Conservation (phyloP, 2,797 vertebrate genomes). For the Ara ararauna region DNA sequence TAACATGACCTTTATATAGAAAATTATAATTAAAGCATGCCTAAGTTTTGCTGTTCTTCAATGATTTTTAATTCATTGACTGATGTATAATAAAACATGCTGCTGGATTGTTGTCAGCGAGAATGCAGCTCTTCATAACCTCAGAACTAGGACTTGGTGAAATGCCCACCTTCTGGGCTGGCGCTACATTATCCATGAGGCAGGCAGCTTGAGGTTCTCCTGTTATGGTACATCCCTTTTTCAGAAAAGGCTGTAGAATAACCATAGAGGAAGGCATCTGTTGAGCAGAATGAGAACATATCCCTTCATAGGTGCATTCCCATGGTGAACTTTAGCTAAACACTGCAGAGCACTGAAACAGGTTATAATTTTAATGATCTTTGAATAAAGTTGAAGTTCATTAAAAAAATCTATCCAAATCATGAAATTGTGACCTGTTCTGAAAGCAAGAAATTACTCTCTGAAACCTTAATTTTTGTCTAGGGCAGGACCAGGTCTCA, state of each 20-base stretch:
- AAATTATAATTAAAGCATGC: background rate
- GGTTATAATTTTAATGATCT: background rate
- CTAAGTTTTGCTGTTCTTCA: background rate
- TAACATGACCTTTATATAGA: background rate
- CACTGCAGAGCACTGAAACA: background rate
- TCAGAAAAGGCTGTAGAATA: background rate
- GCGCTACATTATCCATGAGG: rapidly evolving
- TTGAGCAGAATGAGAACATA: background rate
- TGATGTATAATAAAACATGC: background rate
- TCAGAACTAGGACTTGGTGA: background rate
- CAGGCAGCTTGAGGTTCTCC: background rate
- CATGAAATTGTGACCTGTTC: background rate
- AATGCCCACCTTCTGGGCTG: background rate
- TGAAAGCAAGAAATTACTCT: background rate
- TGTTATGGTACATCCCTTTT: background rate
- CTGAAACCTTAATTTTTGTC: background rate
- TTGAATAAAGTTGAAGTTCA: background rate
- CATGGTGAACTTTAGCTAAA: background rate
- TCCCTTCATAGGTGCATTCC: background rate
- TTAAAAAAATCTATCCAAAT: background rate
- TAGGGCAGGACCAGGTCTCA: background rate
- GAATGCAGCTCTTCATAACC: background rate
- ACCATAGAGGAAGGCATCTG: background rate
- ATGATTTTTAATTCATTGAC: background rate
- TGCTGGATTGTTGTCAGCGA: background rate